These are phyloP conservation scores for Chrysocyon brachyurus DNA, from an alignment of 2,797 vertebrate genomes.

Conservation along the genomic window DNA sequence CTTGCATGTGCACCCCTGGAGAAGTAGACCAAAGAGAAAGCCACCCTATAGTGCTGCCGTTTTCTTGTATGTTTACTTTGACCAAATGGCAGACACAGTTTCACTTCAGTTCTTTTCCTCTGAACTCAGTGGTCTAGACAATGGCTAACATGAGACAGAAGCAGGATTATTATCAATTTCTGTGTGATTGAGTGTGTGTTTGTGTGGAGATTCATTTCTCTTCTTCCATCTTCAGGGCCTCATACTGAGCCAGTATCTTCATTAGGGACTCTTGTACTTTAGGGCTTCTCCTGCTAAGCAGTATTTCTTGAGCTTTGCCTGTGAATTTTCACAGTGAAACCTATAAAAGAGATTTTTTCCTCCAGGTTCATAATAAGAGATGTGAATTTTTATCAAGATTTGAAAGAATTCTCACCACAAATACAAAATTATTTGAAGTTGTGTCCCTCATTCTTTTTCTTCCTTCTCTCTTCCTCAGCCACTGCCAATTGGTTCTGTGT, in stretches of 20 bases:
- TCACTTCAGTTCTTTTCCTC: background rate
- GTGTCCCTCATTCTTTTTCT: background rate
- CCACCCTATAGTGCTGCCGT: background rate
- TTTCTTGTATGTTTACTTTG: background rate
- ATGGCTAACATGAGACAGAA: background rate
- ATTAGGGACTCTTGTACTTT: background rate
- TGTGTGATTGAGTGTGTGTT: background rate
- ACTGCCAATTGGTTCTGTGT: background rate
- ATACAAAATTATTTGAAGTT: background rate
- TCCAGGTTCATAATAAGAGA: background rate
- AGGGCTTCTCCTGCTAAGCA: background rate
- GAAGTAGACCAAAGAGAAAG: conserved; percentile 32
- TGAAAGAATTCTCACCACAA: conserved; percentile 27
- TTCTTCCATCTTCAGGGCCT: background rate
- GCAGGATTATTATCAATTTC: background rate
- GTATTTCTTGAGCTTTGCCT: background rate
- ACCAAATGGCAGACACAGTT: background rate
- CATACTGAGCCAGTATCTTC: background rate
- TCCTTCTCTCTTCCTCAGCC: background rate
- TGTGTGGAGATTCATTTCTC: background rate
- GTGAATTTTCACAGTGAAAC: background rate
- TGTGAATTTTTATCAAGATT: conserved; percentile 14
- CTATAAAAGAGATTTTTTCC: background rate
- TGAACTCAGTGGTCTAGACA: background rate
- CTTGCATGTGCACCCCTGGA: background rate